Conservation (phyloP, 2,113 vertebrate species). For the Oreochromis aureus region DNA sequence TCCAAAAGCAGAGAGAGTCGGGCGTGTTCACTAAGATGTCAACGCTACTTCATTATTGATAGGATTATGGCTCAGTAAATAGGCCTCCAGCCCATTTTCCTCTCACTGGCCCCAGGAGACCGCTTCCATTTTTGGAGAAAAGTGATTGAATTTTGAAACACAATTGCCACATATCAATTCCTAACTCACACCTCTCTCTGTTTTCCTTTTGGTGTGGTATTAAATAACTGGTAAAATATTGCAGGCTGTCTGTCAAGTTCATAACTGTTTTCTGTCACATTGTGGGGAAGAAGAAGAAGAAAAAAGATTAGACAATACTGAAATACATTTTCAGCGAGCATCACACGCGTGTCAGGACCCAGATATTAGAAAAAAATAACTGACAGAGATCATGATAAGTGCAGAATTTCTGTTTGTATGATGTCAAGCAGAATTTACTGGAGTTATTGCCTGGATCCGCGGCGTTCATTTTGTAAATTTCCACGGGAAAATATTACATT, state of each 20-base stretch:
- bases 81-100: slow-evolving; percentile 52
- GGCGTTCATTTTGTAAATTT: background rate
- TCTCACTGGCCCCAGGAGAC: slow-evolving; percentile 35
- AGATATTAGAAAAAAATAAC: background rate
- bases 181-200: background rate
- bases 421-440: background rate
- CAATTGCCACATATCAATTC: background rate
- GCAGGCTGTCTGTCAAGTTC: background rate
- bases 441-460: background rate
- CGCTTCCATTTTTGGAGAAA: slow-evolving; percentile 36
- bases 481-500: background rate
- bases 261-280: background rate
- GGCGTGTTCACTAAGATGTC: slow-evolving; percentile 46
- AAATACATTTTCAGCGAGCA: background rate
- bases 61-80: slow-evolving; percentile 65
- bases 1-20: slow-evolving; percentile 35
- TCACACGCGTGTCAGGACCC: background rate
- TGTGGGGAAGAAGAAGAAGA: background rate
- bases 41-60: slow-evolving; percentile 70
- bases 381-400: background rate
- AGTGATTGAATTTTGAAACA: slow-evolving; percentile 21
- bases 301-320: background rate
- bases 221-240: slow-evolving; percentile 20
- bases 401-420: background rate
- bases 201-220: slow-evolving; percentile 24